Conservation (phyloP, 2,797 vertebrate species). For the Platyrinchus mystaceus region DNA sequence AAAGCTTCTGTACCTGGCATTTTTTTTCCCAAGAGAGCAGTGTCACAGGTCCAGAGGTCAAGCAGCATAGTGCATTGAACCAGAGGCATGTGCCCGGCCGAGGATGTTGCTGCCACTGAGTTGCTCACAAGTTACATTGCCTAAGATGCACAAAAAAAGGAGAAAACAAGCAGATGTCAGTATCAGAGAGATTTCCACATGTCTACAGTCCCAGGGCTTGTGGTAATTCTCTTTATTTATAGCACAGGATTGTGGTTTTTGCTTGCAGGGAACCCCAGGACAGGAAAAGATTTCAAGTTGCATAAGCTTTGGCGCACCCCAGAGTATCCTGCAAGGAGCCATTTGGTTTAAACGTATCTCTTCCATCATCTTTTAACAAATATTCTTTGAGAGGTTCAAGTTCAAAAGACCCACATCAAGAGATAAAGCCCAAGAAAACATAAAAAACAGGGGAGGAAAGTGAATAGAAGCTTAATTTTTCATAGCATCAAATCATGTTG, state of each 20-base stretch:
- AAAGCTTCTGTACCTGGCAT: constrained; percentile 68
- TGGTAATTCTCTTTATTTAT: not conserved
- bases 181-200: not conserved
- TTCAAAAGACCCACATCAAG: not conserved
- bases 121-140: not conserved
- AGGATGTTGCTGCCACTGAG: not conserved
- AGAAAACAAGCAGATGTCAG: not conserved
- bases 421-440: not conserved
- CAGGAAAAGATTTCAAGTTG: not conserved
- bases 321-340: not conserved
- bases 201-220: not conserved
- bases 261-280: not conserved
- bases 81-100: constrained; percentile 34
- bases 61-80: constrained; percentile 76
- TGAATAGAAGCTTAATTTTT: not conserved
- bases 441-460: not conserved
- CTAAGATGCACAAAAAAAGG: not conserved
- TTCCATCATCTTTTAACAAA: not conserved
- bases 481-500: not conserved
- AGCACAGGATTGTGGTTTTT: not conserved
- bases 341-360: not conserved
- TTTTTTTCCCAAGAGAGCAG: constrained; percentile 74
- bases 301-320: not conserved
- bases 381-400: not conserved
- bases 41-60: constrained; percentile 81